Evolutionary conservation across 2,888 invertebrate genomes (phyloP).

Genomic region (Pristionchus fissidentatus): DNA sequence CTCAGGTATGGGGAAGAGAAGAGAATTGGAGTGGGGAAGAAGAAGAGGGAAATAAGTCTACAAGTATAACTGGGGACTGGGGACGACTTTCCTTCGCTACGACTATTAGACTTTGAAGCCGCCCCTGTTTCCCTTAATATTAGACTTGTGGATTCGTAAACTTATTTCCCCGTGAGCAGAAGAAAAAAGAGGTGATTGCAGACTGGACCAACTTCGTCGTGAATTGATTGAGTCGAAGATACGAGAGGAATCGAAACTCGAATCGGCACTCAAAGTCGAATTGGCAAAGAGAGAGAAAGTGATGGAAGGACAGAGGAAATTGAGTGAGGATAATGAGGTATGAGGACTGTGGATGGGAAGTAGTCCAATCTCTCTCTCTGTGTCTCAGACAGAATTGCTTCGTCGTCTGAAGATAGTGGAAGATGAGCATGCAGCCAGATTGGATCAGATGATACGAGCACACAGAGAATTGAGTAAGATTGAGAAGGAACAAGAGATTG

Average conservation of each 20-base stretch:
- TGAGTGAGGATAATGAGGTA: conserved; percentile 38
- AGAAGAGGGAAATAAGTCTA: too few species aligned
- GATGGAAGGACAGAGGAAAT: conserved; percentile 19
- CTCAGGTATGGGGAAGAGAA: conserved; percentile 80
- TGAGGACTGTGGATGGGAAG: too few species aligned
- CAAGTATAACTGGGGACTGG: too few species aligned
- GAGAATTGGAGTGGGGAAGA: not conserved
- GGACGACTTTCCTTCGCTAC: too few species aligned
- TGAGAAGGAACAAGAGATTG: conserved; percentile 78
- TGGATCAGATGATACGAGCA: conserved; percentile 57
- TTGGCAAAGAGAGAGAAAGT: conserved; percentile 30
- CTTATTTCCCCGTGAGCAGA: not conserved
- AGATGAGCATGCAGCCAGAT: conserved; percentile 4
- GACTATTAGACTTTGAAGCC: too few species aligned
- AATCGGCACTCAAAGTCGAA: conserved; percentile 24
- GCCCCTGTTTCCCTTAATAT: too few species aligned
- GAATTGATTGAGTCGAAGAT: conserved; percentile 56
- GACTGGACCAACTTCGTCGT: conserved; percentile 73
- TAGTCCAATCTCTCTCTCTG: not conserved
- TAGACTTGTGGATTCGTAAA: too few species aligned
- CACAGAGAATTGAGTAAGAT: conserved; percentile 80
- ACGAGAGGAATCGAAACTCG: conserved; percentile 8
- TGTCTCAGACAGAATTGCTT: conserved; percentile 15
- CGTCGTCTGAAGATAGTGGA: conserved; percentile 34
- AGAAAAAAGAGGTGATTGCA: conserved; percentile 64